Conservation (phyloP, 2,888 invertebrate species). For the Tipula helvola region DNA sequence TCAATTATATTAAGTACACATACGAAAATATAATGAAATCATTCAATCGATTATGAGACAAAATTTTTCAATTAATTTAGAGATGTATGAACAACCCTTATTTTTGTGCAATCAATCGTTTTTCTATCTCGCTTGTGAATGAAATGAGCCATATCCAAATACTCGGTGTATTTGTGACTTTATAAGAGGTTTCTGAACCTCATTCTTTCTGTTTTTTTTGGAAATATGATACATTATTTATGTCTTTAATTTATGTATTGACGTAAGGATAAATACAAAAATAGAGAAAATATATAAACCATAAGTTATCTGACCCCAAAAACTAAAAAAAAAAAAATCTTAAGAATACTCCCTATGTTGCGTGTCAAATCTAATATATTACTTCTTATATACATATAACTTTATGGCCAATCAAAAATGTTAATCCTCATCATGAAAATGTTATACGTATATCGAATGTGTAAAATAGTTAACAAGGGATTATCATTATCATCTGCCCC, state of each 20-base stretch:
- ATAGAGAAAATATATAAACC: background rate
- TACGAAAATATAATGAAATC: background rate
- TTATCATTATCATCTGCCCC: background rate
- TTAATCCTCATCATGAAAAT: background rate
- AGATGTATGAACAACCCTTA: background rate
- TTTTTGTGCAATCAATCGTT: too few species aligned
- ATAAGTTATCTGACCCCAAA: background rate
- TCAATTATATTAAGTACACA: background rate
- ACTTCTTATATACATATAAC: background rate
- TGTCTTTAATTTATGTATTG: too few species aligned
- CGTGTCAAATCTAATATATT: background rate
- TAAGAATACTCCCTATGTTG: background rate
- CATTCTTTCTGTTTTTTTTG: background rate
- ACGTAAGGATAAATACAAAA: background rate
- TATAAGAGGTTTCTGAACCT: too few species aligned
- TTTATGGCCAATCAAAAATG: background rate
- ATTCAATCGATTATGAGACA: background rate
- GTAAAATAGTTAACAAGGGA: background rate
- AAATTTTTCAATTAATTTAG: background rate
- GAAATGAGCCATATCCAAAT: too few species aligned
- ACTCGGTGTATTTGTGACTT: too few species aligned
- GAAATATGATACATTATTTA: background rate
- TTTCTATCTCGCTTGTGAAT: too few species aligned
- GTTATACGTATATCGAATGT: background rate
- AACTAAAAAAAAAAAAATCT: background rate